These are phyloP conservation scores for Alviniconcha strummeri DNA, from an alignment of 2,888 invertebrate genomes.

Conservation along the genomic window DNA sequence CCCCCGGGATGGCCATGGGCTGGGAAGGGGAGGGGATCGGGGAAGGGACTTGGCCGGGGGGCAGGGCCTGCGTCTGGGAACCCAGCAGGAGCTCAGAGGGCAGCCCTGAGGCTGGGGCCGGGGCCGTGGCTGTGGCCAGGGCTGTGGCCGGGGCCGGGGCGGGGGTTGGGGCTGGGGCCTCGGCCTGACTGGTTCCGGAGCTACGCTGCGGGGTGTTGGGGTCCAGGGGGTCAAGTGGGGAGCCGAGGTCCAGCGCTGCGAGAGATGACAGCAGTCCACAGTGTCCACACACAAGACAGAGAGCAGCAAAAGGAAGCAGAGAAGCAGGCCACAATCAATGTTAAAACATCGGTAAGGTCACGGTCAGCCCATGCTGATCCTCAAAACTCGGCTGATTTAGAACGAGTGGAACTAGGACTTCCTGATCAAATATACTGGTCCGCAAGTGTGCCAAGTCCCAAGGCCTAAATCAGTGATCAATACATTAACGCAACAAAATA, in stretches of 20 bases:
- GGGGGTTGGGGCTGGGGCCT: slow-evolving; percentile 14
- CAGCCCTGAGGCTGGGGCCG: slow-evolving; percentile 15
- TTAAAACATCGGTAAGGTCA: too few species aligned
- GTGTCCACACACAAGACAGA: slow-evolving; percentile 20
- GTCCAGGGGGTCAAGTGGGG: slow-evolving; percentile 46
- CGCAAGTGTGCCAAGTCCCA: too few species aligned
- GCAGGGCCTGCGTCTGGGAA: background rate
- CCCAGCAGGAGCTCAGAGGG: slow-evolving; percentile 32
- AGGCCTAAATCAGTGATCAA: too few species aligned
- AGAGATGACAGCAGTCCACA: background rate
- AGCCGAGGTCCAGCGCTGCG: slow-evolving; percentile 43
- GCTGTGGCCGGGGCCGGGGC: background rate
- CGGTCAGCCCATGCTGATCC: background rate
- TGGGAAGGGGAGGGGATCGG: slow-evolving; percentile 15
- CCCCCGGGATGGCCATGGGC: slow-evolving; percentile 20
- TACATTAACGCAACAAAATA: too few species aligned
- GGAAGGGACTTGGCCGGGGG: background rate
- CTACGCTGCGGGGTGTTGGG: slow-evolving; percentile 39
- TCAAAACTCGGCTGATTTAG: too few species aligned
- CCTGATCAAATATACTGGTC: too few species aligned
- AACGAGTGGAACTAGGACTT: too few species aligned
- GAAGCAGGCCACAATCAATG: slow-evolving; percentile 1
- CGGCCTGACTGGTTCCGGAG: slow-evolving; percentile 37
- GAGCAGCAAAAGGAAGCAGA: slow-evolving; percentile 13
- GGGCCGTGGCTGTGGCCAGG: background rate